These are phyloP conservation scores for Achatina immaculata DNA, from an alignment of 1,140 invertebrate genomes.

Conservation along the genomic window DNA sequence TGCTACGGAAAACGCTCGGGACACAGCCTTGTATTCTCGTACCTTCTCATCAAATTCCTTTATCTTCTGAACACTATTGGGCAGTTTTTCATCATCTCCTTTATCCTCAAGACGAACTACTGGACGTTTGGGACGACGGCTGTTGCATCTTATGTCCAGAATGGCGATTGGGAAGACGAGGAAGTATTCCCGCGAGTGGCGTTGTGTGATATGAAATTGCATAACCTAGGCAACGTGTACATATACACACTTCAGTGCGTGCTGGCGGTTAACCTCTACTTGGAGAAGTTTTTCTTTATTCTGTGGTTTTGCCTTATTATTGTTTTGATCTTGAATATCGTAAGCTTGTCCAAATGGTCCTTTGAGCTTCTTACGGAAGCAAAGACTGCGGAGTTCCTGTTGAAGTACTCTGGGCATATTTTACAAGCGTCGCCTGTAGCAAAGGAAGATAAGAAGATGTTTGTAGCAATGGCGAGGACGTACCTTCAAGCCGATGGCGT, in stretches of 20 bases:
- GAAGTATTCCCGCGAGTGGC: conserved; percentile 70
- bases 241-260: conserved; percentile 70
- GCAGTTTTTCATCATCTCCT: conserved; percentile 71
- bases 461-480: background rate
- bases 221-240: conserved; percentile 62
- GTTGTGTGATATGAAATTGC: conserved; percentile 72
- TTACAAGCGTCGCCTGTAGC: background rate
- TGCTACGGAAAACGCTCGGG: conserved; percentile 56
- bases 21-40: conserved; percentile 68
- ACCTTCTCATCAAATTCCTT: conserved; percentile 71
- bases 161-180: conserved; percentile 62
- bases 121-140: conserved; percentile 67
- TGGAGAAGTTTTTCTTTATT: conserved; percentile 67
- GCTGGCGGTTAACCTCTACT: conserved; percentile 72
- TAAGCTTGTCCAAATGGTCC: background rate
- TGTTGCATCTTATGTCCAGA: conserved; percentile 61
- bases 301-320: background rate
- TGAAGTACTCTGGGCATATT: background rate
- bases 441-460: background rate
- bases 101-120: conserved; percentile 69
- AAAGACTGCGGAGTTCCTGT: background rate
- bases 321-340: background rate
- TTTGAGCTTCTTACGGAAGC: background rate
- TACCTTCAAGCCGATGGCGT: conserved; percentile 10
- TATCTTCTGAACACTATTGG: conserved; percentile 58